phyloP scores from a whole-genome alignment of 2,113 vertebrate genomes.

The Pollachius pollachius region DNA sequence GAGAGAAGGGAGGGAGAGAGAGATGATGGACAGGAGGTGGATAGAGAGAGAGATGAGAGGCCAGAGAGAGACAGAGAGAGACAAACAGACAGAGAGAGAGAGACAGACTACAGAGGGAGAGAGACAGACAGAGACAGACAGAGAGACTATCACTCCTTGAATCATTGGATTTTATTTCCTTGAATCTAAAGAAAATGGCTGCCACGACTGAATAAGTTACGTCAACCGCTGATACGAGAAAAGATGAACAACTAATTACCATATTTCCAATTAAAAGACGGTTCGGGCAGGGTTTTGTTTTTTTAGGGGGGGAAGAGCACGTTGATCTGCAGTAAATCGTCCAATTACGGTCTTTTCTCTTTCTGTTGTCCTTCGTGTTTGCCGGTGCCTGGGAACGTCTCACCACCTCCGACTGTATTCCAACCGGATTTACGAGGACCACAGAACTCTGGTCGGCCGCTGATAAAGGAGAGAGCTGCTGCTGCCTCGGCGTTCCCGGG shows the following conservation, averaged over 20 bases:
- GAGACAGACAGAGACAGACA: conserved; percentile 15
- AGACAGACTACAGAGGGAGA: too few relatives aligned
- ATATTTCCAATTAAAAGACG: conserved; percentile 73
- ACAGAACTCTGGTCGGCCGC: conserved; percentile 65
- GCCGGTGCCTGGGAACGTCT: conserved; percentile 47
- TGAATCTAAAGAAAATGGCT: conserved; percentile 47
- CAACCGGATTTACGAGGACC: conserved; percentile 57
- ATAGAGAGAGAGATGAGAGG: background rate
- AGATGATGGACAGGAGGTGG: background rate
- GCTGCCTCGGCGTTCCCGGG: conserved; percentile 53
- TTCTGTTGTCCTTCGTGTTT: conserved; percentile 61
- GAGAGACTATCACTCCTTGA: conserved; percentile 26
- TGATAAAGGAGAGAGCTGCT: conserved; percentile 67
- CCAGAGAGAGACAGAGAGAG: conserved; percentile 5
- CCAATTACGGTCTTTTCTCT: conserved; percentile 65
- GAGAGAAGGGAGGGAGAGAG: conserved; percentile 26
- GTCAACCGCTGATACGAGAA: conserved; percentile 57
- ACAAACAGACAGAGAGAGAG: too few relatives aligned
- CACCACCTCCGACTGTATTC: conserved; percentile 67
- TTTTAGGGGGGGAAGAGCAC: conserved; percentile 10
- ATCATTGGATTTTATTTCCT: conserved; percentile 24
- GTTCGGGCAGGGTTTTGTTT: conserved; percentile 31
- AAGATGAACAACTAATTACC: conserved; percentile 69
- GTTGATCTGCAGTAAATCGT: conserved; percentile 70
- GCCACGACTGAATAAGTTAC: conserved; percentile 69